phyloP scores from a whole-genome alignment of 2,888 invertebrate species.

The Ormyrus rosae region DNA sequence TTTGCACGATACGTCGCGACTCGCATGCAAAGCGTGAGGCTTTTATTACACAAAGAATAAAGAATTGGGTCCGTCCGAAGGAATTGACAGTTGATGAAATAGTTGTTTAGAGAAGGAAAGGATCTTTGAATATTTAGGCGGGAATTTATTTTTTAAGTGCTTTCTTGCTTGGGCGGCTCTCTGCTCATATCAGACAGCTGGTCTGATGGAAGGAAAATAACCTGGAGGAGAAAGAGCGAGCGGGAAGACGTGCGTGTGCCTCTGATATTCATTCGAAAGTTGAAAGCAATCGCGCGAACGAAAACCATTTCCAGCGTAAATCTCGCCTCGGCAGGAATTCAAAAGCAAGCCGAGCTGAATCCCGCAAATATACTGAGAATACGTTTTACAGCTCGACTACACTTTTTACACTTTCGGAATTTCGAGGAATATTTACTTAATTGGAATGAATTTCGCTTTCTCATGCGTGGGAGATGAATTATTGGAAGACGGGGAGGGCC shows the following conservation, averaged over 20 bases:
- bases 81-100: slow-evolving; percentile 26
- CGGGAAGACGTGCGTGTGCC: slow-evolving; percentile 14
- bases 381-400: too few species aligned
- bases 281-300: slow-evolving; percentile 34
- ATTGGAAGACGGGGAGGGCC: slow-evolving; percentile 18
- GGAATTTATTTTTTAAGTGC: slow-evolving; percentile 54
- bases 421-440: too few species aligned
- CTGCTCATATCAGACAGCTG: slow-evolving; percentile 17
- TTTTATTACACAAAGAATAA: not conserved
- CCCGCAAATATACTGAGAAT: too few species aligned
- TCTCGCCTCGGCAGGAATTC: slow-evolving; percentile 44
- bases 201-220: slow-evolving; percentile 53
- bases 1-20: slow-evolving; percentile 26
- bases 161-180: not conserved
- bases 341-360: slow-evolving; percentile 12
- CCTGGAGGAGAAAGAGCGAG: slow-evolving; percentile 16
- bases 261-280: slow-evolving; percentile 36
- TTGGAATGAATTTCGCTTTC: too few species aligned
- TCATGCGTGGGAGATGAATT: slow-evolving; percentile 13
- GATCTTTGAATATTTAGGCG: slow-evolving; percentile 1
- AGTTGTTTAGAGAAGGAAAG: slow-evolving; percentile 40
- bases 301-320: slow-evolving; percentile 46
- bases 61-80: not conserved
- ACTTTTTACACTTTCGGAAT: too few species aligned
- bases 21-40: slow-evolving; percentile 50